phyloP scores from a whole-genome alignment of 2,113 vertebrate genomes.

The Bolborhynchus lineola region DNA sequence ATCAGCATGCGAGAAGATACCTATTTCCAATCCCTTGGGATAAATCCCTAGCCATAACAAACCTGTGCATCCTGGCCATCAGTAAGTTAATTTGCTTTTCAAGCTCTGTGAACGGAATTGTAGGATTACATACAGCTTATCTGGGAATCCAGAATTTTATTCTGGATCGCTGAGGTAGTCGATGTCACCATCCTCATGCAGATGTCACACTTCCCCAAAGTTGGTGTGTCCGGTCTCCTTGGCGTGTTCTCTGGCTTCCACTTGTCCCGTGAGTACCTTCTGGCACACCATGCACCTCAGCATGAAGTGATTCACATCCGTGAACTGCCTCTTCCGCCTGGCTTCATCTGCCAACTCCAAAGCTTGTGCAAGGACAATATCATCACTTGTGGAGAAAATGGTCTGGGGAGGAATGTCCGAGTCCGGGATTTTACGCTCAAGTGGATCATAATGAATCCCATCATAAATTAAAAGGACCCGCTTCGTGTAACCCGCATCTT shows the following conservation, averaged over 20 bases:
- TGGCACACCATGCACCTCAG: conserved; percentile 97
- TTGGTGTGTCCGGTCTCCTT: conserved; percentile 95
- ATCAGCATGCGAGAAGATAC: background rate
- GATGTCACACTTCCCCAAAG: conserved; percentile 91
- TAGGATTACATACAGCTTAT: conserved; percentile 71
- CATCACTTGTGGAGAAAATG: conserved; percentile 88
- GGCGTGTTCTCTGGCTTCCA: conserved; percentile 92
- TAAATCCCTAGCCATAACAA: conserved; percentile 43
- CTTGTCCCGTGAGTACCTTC: conserved; percentile 92
- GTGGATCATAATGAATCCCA: conserved; percentile 95
- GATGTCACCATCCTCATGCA: conserved; percentile 49
- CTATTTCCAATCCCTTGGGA: background rate
- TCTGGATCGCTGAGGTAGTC: conserved; percentile 86
- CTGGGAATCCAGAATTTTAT: conserved; percentile 51
- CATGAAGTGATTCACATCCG: conserved; percentile 90
- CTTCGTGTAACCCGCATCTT: conserved; percentile 89
- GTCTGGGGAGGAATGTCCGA: conserved; percentile 88
- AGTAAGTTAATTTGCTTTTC: conserved; percentile 53
- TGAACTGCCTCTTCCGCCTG: conserved; percentile 90
- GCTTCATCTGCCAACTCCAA: conserved; percentile 95
- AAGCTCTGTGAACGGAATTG: conserved; percentile 64
- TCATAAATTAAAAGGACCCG: conserved; percentile 95
- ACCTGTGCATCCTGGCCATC: conserved; percentile 39
- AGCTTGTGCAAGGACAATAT: conserved; percentile 89
- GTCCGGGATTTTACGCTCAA: conserved; percentile 80